A percentile compares a stretch with the other conserved stretches of the same genome.
These are phyloP conservation scores for Drosophila colorata DNA, from an alignment of 2,888 invertebrate species.

Conservation along the genomic window DNA sequence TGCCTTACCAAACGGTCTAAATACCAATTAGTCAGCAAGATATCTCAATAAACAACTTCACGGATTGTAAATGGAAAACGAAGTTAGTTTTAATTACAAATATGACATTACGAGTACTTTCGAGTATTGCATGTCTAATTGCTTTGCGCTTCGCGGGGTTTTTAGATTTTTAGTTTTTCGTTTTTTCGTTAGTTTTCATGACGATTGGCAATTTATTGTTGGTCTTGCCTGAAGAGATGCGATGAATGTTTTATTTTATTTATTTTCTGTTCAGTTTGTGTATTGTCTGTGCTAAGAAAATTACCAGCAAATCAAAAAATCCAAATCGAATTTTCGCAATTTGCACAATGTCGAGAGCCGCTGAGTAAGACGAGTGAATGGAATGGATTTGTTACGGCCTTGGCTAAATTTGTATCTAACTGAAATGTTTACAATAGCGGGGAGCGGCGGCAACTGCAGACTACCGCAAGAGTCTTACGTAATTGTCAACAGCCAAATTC, in stretches of 20 bases:
- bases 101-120: constrained; percentile 72
- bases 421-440: constrained; percentile 39
- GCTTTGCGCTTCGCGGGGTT: constrained; percentile 70
- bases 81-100: constrained; percentile 73
- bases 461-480: constrained; percentile 13
- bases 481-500: constrained; percentile 20
- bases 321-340: constrained; percentile 60
- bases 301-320: constrained; percentile 43
- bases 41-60: constrained; percentile 22
- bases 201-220: constrained; percentile 71
- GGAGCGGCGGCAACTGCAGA: constrained; percentile 2
- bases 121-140: constrained; percentile 82
- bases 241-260: constrained; percentile 33
- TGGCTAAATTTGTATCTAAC: constrained; percentile 47
- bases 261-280: constrained; percentile 1
- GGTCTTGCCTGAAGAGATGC: constrained; percentile 57
- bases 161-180: constrained; percentile 35
- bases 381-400: constrained; percentile 74
- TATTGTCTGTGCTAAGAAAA: constrained; percentile 46
- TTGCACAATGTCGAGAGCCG: constrained; percentile 18
- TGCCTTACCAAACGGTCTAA: too few species aligned
- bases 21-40: constrained; percentile 2
- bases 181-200: constrained; percentile 57
- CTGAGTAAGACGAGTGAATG: constrained; percentile 67
- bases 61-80: constrained; percentile 29